phyloP scores from a whole-genome alignment of 1,140 invertebrate genomes.

The Drosophila pallidifrons region DNA sequence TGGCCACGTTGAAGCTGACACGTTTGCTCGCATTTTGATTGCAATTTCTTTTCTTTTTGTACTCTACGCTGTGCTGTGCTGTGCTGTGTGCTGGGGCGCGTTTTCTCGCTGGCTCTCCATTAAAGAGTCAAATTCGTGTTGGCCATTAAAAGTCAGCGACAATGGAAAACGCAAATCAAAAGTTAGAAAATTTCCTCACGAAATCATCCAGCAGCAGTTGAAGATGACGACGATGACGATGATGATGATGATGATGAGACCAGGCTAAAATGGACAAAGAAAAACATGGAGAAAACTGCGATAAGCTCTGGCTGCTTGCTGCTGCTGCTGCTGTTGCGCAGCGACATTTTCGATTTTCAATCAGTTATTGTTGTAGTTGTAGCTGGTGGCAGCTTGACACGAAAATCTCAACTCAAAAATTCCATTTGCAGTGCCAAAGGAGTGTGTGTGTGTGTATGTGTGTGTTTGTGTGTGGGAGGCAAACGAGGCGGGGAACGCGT shows the following conservation, averaged over 20 bases:
- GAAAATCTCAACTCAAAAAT: constrained; percentile 25
- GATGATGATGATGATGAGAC: constrained; percentile 33
- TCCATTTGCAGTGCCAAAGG: constrained; percentile 9
- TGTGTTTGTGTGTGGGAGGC: background rate
- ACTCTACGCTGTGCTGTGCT: constrained; percentile 5
- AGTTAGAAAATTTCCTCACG: constrained; percentile 75
- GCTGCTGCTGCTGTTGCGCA: constrained; percentile 1
- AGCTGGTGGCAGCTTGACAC: constrained; percentile 32
- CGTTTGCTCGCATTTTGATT: constrained; percentile 84
- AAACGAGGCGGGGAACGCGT: background rate
- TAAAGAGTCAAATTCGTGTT: constrained; percentile 81
- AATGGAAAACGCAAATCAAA: constrained; percentile 82
- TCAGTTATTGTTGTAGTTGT: constrained; percentile 27
- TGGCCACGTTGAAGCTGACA: constrained; percentile 72
- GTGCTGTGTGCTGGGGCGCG: constrained; percentile 39
- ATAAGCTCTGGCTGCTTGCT: constrained; percentile 3
- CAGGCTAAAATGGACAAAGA: constrained; percentile 12
- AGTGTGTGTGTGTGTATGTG: background rate
- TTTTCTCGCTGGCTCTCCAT: constrained; percentile 59
- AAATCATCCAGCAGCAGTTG: constrained; percentile 24
- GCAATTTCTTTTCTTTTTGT: constrained; percentile 76
- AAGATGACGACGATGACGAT: constrained; percentile 7
- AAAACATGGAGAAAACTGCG: constrained; percentile 32
- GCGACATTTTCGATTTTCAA: constrained; percentile 51
- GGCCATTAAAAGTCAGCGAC: constrained; percentile 79